Conservation (phyloP, 2,113 vertebrate species). For the Strigops habroptila region DNA sequence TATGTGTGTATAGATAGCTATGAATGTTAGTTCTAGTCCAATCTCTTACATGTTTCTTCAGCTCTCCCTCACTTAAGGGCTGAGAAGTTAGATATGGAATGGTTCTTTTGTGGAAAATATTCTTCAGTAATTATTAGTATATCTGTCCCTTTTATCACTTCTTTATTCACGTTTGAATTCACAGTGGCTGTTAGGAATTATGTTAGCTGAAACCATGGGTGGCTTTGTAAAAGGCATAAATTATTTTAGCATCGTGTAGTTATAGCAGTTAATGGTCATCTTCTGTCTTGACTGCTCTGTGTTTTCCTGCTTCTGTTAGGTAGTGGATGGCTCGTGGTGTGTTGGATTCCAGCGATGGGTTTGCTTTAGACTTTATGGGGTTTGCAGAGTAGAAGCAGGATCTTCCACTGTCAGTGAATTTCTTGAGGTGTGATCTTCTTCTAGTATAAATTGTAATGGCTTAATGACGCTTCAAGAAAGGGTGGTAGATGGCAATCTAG, state of each 20-base stretch:
- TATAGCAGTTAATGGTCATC: not conserved
- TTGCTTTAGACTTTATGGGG: not conserved
- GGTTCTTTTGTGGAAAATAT: not conserved
- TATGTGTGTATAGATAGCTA: not conserved
- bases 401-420: not conserved
- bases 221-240: not conserved
- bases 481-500: not conserved
- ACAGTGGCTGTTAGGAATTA: not conserved
- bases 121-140: not conserved
- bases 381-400: not conserved
- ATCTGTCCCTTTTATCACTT: not conserved
- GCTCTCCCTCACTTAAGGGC: not conserved
- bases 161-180: not conserved
- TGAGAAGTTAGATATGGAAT: not conserved
- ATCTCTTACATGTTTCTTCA: not conserved
- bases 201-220: not conserved
- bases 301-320: not conserved
- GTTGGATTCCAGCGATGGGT: not conserved
- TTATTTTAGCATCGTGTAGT: not conserved
- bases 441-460: not conserved
- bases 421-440: not conserved
- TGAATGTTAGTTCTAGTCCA: not conserved
- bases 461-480: not conserved
- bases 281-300: not conserved
- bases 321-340: not conserved